Evolutionary conservation across 2,888 invertebrate genomes (phyloP), one percentile per base, ranked within the genome.

Genomic region (Leptodirus hochenwartii): DNA sequence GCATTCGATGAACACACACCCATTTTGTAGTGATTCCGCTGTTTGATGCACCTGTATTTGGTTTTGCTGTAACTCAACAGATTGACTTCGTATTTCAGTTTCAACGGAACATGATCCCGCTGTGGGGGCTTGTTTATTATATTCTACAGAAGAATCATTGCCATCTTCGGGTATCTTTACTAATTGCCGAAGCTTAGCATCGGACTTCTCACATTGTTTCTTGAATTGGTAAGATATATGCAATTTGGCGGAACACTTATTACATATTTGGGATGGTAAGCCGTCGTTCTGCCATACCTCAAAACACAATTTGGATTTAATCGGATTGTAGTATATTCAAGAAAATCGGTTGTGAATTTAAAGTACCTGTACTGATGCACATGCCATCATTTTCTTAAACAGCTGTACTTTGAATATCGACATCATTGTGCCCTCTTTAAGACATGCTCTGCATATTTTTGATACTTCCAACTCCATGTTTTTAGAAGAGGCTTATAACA

Each of bases 281-380:
- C 54, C 52, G 41, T 61, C 60, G 37, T 56, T 56, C 41, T 54
- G 58, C 57, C 56, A 56, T 10, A 59, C 58, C 59, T 60, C 30
- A 16, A 41, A 24, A 24, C 8, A 24, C 11, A 24, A 4, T 22
- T 29, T 22, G 24, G 8, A 14, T 9, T 22, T 6, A 6, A 24
- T n/a, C n/a, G n/a, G n/a, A n/a, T n/a, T n/a, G n/a, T n/a, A n/a
- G n/a, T n/a, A n/a, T n/a, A n/a, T n/a, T n/a, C n/a, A n/a, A n/a
- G n/a, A n/a, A n/a, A n/a, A n/a, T n/a, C n/a, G n/a, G n/a, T n/a
- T n/a, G n/a, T n/a, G n/a, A n/a, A n/a, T n/a, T n/a, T n/a, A n/a
- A 27, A 30, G 38, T 42, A 58, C 59, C 50, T 59, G 58, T 23
- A 58, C 50, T 27, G 54, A 47, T 25, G 58, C 50, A 45, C 57